These are phyloP conservation scores for Dinoponera quadriceps DNA, from an alignment of 1,140 invertebrate genomes.

Conservation along the genomic window DNA sequence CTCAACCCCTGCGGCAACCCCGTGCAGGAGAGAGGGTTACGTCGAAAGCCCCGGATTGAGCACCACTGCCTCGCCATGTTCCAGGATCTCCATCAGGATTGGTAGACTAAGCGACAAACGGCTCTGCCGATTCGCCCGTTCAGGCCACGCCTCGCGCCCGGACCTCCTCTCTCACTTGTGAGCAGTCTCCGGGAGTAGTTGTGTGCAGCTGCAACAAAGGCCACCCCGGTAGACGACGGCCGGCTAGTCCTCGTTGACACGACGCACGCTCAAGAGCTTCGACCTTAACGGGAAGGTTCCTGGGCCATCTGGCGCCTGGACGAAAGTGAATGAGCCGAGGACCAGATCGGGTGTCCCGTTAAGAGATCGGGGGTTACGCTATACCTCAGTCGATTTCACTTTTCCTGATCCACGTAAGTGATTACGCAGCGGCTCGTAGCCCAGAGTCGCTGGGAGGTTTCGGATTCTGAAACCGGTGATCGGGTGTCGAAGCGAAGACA, in stretches of 20 bases:
- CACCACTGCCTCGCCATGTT: conserved; percentile 83
- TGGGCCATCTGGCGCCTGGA: conserved; percentile 34
- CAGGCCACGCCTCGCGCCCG: conserved; percentile 66
- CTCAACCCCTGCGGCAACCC: conserved; percentile 69
- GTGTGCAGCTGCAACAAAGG: conserved; percentile 75
- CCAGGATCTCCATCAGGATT: conserved; percentile 66
- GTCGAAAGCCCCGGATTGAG: conserved; percentile 72
- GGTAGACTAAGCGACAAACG: conserved; percentile 52
- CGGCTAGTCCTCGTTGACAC: conserved; percentile 81
- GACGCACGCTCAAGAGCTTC: conserved; percentile 79
- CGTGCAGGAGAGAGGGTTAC: conserved; percentile 61
- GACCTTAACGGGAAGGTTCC: conserved; percentile 50
- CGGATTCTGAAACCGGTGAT: neutral
- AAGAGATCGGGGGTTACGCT: conserved; percentile 3
- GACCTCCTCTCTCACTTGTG: conserved; percentile 66
- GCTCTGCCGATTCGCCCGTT: conserved; percentile 69
- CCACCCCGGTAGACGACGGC: conserved; percentile 70
- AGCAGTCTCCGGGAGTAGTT: conserved; percentile 63
- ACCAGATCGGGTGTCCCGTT: neutral
- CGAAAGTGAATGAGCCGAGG: conserved; percentile 19
- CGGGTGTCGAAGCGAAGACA: neutral
- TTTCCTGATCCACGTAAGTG: conserved; percentile 10
- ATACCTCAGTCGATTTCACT: neutral
- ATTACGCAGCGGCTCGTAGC: conserved; percentile 1
- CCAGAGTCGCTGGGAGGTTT: neutral